Evolutionary conservation across 2,797 vertebrate genomes (phyloP), one percentile per base, ranked within the genome.

Genomic region (Peromyscus nudipes): DNA sequence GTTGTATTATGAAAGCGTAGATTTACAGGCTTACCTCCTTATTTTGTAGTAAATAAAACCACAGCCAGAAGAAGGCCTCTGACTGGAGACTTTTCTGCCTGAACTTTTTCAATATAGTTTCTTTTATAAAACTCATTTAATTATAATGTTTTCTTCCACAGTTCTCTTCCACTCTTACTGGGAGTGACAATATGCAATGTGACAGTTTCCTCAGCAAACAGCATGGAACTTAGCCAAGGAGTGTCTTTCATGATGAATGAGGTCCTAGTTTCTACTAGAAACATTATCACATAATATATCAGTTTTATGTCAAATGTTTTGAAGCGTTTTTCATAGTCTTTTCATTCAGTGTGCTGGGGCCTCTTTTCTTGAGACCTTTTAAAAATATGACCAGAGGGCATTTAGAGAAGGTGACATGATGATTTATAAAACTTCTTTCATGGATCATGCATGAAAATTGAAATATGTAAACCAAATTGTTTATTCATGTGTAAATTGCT

Each of bases 221-320:
- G 62, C 82, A 91, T 73, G 90, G 96, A 94, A 94, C 29, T 29
- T 91, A 96, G 82, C 80, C 89, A 92, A 94, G 80, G 82, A 75
- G 69, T 86, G 60, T 79, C 92, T 37, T 27, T 76, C 92, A 86
- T 98, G 95, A 98, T 96, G 97, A 98, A 98, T 98, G 89, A 97
- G 96, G 94, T 88, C 76, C 67, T 69, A 57, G n/a, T 93, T 98
- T 98, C 75, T 92, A 94, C 0, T 12, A 95, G 98, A 97, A 98
- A 98, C 1, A 94, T 98, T 98, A 98, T 98, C 97, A 96, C 90
- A 92, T 97, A 98, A 98, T 98, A 96, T 80, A 98, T 98, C 97
- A 98, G 92, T 97, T 98, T 98, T 98, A 97, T 97, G 97, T 98
- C 96, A 98, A 92, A 97, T 64, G 62, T 96, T 96, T 92, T 97